Conservation (phyloP, 2,888 invertebrate species). For the Drosophila neonasuta region DNA sequence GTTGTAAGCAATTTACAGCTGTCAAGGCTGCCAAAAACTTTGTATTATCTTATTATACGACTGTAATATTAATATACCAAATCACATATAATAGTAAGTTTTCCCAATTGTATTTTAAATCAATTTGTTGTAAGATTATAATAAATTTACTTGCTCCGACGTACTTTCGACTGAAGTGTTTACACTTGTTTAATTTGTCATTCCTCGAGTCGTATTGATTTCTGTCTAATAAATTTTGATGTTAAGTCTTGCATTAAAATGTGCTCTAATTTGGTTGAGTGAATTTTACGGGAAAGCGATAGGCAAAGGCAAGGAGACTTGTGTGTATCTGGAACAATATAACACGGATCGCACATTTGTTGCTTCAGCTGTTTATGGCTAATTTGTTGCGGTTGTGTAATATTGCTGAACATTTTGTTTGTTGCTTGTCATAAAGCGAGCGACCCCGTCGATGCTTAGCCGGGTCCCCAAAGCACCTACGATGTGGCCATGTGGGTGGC, state of each 20-base stretch:
- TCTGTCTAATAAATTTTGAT: too few species aligned
- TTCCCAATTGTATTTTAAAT: too few species aligned
- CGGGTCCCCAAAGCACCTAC: constrained; percentile 29
- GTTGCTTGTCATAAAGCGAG: constrained; percentile 23
- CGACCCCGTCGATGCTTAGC: constrained; percentile 26
- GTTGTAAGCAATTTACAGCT: too few species aligned
- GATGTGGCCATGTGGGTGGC: not conserved
- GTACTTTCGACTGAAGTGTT: too few species aligned
- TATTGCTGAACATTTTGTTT: constrained; percentile 52
- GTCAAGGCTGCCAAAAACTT: too few species aligned
- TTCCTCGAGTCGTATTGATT: too few species aligned
- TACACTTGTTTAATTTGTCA: too few species aligned
- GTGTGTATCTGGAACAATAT: not conserved
- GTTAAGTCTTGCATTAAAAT: constrained; percentile 17
- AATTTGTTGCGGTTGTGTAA: constrained; percentile 71
- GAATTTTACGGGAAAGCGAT: constrained; percentile 6
- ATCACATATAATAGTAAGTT: too few species aligned
- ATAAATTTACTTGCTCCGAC: too few species aligned
- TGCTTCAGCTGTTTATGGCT: constrained; percentile 50
- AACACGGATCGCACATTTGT: constrained; percentile 23
- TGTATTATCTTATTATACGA: too few species aligned
- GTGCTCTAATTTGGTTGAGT: constrained; percentile 23
- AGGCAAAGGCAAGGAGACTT: not conserved
- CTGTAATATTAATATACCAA: too few species aligned
- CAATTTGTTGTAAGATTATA: too few species aligned